Percentiles rank a stretch among this genome's conserved stretches.
Conservation (phyloP, 2,113 vertebrate species). For the Alosa alosa region DNA sequence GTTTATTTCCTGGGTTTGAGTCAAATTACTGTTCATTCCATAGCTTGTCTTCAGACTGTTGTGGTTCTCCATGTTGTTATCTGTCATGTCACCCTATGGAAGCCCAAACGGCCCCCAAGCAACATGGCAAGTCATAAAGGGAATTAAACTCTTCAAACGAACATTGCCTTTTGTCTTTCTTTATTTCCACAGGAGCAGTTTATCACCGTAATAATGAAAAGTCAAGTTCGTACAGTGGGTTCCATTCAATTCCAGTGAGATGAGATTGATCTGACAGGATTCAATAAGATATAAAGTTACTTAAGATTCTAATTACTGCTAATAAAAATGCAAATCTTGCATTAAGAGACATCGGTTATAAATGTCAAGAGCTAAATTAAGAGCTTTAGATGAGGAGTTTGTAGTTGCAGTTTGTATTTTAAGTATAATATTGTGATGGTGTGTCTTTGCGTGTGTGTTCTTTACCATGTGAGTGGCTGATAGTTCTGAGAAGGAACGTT, state of each 20-base stretch:
- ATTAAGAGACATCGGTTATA: too few species aligned
- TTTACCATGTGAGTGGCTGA: not conserved
- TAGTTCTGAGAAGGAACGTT: not conserved
- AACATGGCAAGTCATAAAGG: slow-evolving; percentile 36
- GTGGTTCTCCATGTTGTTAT: slow-evolving; percentile 23
- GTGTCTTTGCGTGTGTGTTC: too few species aligned
- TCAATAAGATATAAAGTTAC: too few species aligned
- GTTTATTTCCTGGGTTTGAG: slow-evolving; percentile 33
- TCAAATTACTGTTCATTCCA: slow-evolving; percentile 11
- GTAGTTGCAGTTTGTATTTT: not conserved
- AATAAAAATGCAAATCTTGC: too few species aligned
- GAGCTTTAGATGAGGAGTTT: not conserved
- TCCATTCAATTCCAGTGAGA: not conserved
- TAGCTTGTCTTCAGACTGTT: slow-evolving; percentile 12
- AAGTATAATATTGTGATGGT: not conserved
- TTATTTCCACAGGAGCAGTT: not conserved
- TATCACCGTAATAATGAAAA: not conserved
- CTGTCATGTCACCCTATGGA: slow-evolving; percentile 33
- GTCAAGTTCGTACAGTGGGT: not conserved
- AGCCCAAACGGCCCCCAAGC: not conserved
- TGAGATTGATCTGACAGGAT: too few species aligned
- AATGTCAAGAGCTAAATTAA: not conserved
- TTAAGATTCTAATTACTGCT: too few species aligned
- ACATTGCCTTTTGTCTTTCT: slow-evolving; percentile 32
- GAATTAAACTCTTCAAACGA: slow-evolving; percentile 49